phyloP scores from a whole-genome alignment of 2,113 vertebrate species.

The Gasterosteus aculeatus region DNA sequence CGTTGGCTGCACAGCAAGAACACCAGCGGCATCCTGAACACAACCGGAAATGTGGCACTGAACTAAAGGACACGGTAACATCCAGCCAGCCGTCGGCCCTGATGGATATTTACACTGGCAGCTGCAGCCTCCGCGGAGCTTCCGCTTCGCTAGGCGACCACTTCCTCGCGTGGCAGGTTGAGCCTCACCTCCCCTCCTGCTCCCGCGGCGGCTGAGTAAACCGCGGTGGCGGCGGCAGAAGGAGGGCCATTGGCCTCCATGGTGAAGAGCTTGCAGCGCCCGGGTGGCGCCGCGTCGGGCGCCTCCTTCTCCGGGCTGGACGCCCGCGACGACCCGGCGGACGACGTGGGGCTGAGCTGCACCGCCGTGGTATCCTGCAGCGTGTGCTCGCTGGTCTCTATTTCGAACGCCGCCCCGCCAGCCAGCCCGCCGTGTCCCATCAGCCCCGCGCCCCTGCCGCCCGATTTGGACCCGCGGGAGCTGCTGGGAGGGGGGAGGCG shows the following conservation, averaged over 20 bases:
- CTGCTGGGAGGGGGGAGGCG: slow-evolving; percentile 82
- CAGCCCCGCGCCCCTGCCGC: slow-evolving; percentile 79
- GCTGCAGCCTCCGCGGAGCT: slow-evolving; percentile 31
- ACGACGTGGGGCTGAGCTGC: slow-evolving; percentile 93
- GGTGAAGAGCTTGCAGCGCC: slow-evolving; percentile 75
- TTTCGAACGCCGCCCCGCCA: slow-evolving; percentile 86
- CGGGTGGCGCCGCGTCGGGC: slow-evolving; percentile 37
- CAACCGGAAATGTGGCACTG: slow-evolving; percentile 58
- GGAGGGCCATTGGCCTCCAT: slow-evolving; percentile 74
- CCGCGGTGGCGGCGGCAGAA: slow-evolving; percentile 53
- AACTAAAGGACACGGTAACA: slow-evolving; percentile 54
- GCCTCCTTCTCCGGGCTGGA: slow-evolving; percentile 82
- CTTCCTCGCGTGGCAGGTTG: slow-evolving; percentile 76
- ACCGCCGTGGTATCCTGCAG: slow-evolving; percentile 95
- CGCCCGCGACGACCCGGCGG: slow-evolving; percentile 85
- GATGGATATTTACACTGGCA: slow-evolving; percentile 62
- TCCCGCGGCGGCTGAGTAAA: slow-evolving; percentile 69
- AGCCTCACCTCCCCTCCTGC: slow-evolving; percentile 76
- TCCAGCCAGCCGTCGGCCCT: slow-evolving; percentile 39
- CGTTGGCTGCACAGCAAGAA: slow-evolving; percentile 51
- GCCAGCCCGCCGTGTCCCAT: slow-evolving; percentile 79
- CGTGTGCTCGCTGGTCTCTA: slow-evolving; percentile 95
- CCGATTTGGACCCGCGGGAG: slow-evolving; percentile 76
- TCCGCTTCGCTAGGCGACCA: slow-evolving; percentile 58
- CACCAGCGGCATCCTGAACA: slow-evolving; percentile 54